Conservation (phyloP, 2,797 vertebrate species). For the Lagocephalus sceleratus region DNA sequence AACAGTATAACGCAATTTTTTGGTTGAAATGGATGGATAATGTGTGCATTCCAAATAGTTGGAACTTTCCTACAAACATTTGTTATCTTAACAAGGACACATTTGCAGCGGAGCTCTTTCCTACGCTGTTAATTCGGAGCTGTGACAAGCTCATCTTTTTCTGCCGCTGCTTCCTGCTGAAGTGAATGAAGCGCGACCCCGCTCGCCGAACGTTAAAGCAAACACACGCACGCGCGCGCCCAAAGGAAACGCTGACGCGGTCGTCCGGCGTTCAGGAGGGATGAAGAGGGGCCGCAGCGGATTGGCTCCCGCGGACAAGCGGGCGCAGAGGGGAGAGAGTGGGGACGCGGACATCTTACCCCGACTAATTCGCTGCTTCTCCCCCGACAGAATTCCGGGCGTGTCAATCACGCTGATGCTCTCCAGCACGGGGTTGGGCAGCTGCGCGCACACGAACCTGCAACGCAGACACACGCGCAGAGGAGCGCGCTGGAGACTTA, state of each 20-base stretch:
- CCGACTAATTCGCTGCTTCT: constrained; percentile 1
- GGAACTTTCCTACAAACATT: too few species aligned
- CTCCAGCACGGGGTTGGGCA: constrained; percentile 1
- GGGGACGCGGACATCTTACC: not conserved
- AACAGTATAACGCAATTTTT: too few species aligned
- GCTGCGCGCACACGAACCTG: constrained; percentile 2
- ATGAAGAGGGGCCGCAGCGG: constrained; percentile 36
- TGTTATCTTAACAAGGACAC: too few species aligned
- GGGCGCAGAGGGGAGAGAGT: not conserved
- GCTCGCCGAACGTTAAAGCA: constrained; percentile 52
- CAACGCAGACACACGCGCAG: constrained; percentile 1
- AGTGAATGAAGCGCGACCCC: constrained; percentile 58
- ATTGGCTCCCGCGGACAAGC: constrained; percentile 8
- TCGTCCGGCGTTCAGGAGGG: constrained; percentile 47
- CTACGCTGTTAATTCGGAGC: too few species aligned
- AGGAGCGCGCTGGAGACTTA: constrained; percentile 4
- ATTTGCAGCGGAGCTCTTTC: too few species aligned
- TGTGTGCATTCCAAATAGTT: too few species aligned
- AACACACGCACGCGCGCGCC: constrained; percentile 33
- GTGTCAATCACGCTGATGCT: constrained; percentile 4
- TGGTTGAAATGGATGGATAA: too few species aligned
- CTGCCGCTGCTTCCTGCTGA: constrained; percentile 58
- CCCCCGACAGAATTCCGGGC: not conserved
- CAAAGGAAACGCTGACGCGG: constrained; percentile 66
- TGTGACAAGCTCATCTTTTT: constrained; percentile 32